phyloP scores from a whole-genome alignment of 2,888 invertebrate species.

The Reticulitermes lucifugus region DNA sequence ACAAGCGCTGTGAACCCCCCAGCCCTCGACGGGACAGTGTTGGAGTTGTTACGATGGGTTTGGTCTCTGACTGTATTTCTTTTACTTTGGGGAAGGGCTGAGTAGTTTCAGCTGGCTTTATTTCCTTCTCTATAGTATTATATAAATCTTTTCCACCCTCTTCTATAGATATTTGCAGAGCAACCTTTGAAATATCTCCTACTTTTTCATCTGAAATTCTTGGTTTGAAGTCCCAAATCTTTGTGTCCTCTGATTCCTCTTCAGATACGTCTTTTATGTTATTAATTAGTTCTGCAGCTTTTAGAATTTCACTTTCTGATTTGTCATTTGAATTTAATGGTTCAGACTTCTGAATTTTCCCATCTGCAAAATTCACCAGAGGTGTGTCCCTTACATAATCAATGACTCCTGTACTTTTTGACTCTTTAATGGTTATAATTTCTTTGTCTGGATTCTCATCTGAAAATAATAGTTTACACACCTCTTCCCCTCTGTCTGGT shows the following conservation, averaged over 20 bases:
- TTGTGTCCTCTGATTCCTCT: neutral
- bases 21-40: slow-evolving; percentile 59
- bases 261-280: neutral
- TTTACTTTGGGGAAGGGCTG: slow-evolving; percentile 41
- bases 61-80: slow-evolving; percentile 49
- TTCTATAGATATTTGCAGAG: neutral
- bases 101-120: neutral
- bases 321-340: too few relatives aligned
- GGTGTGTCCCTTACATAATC: too few relatives aligned
- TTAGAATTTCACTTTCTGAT: neutral
- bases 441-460: neutral
- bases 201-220: neutral
- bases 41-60: slow-evolving; percentile 61
- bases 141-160: slow-evolving; percentile 16
- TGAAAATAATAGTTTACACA: too few relatives aligned
- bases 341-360: too few relatives aligned
- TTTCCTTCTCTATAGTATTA: slow-evolving; percentile 35
- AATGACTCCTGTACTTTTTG: neutral
- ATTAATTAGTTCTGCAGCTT: neutral
- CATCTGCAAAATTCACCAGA: too few relatives aligned
- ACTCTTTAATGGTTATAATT: slow-evolving; percentile 51
- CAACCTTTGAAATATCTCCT: neutral
- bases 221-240: neutral
- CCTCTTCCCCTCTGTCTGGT: too few relatives aligned
- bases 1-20: slow-evolving; percentile 59